A percentile compares a stretch with the other conserved stretches of the same genome.
Evolutionary conservation across 2,888 invertebrate species (phyloP).

Genomic region (Melikaiella ostensackeni): DNA sequence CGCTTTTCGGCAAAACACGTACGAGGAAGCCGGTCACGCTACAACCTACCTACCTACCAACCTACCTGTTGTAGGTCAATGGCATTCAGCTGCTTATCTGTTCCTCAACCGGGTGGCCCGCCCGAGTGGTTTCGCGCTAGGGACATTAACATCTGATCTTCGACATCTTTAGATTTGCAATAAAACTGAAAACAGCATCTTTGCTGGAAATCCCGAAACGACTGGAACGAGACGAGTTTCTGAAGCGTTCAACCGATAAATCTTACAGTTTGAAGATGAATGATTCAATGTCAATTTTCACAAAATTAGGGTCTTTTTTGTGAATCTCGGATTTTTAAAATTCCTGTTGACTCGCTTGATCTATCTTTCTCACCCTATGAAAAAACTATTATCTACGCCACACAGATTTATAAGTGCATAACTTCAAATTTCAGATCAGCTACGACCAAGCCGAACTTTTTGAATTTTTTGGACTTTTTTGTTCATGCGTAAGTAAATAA

Average conservation of each 20-base stretch:
- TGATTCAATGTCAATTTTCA: not conserved
- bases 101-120: slow-evolving; percentile 62
- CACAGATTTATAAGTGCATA: too few relatives aligned
- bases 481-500: too few relatives aligned
- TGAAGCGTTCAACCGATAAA: not conserved
- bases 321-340: too few relatives aligned
- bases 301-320: too few relatives aligned
- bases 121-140: slow-evolving; percentile 46
- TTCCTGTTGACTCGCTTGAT: too few relatives aligned
- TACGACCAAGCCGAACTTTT: too few relatives aligned
- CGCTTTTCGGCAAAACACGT: slow-evolving; percentile 60
- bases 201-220: not conserved
- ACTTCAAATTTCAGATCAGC: too few relatives aligned
- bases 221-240: not conserved
- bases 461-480: too few relatives aligned
- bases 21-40: slow-evolving; percentile 60
- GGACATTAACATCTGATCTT: slow-evolving; percentile 10
- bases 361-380: too few relatives aligned
- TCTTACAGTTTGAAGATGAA: not conserved
- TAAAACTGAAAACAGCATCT: not conserved
- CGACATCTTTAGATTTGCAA: not conserved
- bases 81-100: slow-evolving; percentile 68
- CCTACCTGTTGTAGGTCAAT: slow-evolving; percentile 72
- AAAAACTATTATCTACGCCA: too few relatives aligned
- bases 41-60: slow-evolving; percentile 63